phyloP scores from a whole-genome alignment of 2,888 invertebrate species.

The Lasioglossum vierecki region DNA sequence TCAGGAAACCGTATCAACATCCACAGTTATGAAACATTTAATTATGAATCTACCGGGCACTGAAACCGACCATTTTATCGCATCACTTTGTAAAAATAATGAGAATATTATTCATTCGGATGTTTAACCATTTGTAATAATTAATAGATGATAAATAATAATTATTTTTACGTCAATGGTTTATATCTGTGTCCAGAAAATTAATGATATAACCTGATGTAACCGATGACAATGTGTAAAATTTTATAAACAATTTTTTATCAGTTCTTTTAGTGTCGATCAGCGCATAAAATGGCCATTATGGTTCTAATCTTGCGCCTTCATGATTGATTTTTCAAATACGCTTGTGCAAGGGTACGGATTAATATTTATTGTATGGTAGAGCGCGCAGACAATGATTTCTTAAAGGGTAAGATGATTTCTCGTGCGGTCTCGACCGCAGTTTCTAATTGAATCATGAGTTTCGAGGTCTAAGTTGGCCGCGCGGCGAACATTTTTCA shows the following conservation, averaged over 20 bases:
- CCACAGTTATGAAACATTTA: background rate
- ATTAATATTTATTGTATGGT: background rate
- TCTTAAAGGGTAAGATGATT: background rate
- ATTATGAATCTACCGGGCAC: background rate
- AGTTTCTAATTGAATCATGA: constrained; percentile 11
- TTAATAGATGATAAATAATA: too few relatives aligned
- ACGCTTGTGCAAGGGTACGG: background rate
- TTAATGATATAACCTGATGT: too few relatives aligned
- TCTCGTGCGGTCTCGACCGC: background rate
- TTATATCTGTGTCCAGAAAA: too few relatives aligned
- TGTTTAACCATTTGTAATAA: too few relatives aligned
- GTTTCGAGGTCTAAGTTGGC: constrained; percentile 38
- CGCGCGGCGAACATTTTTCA: constrained; percentile 37
- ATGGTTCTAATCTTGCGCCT: background rate
- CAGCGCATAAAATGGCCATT: background rate
- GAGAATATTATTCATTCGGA: too few relatives aligned
- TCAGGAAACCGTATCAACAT: constrained; percentile 32
- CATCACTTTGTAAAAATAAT: too few relatives aligned
- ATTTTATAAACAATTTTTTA: background rate
- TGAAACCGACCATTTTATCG: background rate
- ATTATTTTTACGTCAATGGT: too few relatives aligned
- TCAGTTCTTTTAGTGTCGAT: background rate
- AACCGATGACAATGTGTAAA: too few relatives aligned
- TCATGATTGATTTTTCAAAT: background rate
- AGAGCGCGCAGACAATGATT: background rate